Evolutionary conservation across 2,888 invertebrate species (phyloP), one percentile per base, ranked within the genome.

Genomic region (Muschampia plurimacula): DNA sequence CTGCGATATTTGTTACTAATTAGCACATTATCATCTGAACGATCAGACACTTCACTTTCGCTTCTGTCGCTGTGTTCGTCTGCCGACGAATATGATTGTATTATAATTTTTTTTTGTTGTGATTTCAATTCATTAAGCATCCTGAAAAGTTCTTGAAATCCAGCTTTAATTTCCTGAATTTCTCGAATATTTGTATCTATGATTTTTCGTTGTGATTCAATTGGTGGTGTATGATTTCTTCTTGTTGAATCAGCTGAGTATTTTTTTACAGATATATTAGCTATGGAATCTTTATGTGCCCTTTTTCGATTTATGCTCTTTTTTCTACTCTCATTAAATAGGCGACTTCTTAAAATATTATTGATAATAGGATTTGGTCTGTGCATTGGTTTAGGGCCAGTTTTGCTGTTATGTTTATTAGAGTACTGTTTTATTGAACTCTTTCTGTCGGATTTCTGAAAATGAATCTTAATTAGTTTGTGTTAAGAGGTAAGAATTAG

Each of bases 361-460:
- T 86, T 86, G 72, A 85, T 79, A 13, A 89, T 80, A 9, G 88
- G 84, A 60, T 83, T 87, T 0, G 85, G 86, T 80, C 87, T 84
- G 73, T 87, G 85, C 0, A 82, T 78, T 1, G 90, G 90, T 9
- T 82, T 85, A 0, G 85, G 78, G 0, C 83, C 77, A 75, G 83
- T 87, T 76, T 82, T 86, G 73, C 77, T 82, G 10, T 77, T 81
- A 68, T 78, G 80, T 78, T 82, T 84, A 68, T 86, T 87, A n/a
- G 75, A 73, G 76, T 85, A 86, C 67, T 86, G 84, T 52, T 84
- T 83, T 2, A 32, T 63, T 57, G 46, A 74, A 46, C n/a, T 55
- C 10, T 49, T 39, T 66, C 60, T 73, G 49, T 65, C 57, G 13
- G 62, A 63, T 70, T 44, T 66, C 70, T 70, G 63, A 62, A 66